Evolutionary conservation across 2,113 vertebrate species (phyloP), one percentile per base, ranked within the genome.

Genomic region (Corythoichthys haematopterus): DNA sequence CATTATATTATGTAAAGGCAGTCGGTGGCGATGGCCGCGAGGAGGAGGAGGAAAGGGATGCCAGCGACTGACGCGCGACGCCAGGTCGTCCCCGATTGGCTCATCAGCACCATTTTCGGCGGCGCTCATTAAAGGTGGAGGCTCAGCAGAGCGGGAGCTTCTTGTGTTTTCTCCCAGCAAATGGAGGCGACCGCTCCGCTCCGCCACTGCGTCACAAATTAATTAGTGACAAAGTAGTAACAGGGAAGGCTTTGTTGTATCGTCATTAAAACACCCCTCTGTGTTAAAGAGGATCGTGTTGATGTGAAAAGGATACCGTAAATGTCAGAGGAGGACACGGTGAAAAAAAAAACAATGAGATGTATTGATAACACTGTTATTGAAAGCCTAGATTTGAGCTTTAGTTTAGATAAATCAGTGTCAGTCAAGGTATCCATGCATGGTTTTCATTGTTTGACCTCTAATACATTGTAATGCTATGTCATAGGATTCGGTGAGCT

Each of bases 1-100:
- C 81, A 82, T 88, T 84, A 83, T 86, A 82, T 90, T 86, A 87
- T 88, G 85, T 87, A 87, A 88, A 89, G 81, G 78, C 73, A 81
- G 78, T 65, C 69, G 35, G 64, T n/a, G 61, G 69, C 65, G 35
- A 66, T 68, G 64, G 51, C 58, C 35, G 11, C 51, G 70, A 40
- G 33, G 70, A 63, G 47, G 72, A 36, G 35, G 68, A 63, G 59
- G 70, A 16, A 72, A 51, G 16, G 52, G 74, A 72, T 65, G 75
- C 69, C 60, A 76, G 76, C 67, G 75, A 70, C 70, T 87, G 88
- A 88, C 80, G 84, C 33, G 71, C 74, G 65, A 61, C 65, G 11
- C 77, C 52, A 52, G 66, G 65, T 63, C 43, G 8, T 4, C 71
- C 43, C 62, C 79, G 84, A 91, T 92, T 90, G 90, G 88, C 77